Percentiles rank a stretch among this genome's conserved stretches.
Conservation (phyloP, 2,888 invertebrate genomes). For the Cistogaster globosa region DNA sequence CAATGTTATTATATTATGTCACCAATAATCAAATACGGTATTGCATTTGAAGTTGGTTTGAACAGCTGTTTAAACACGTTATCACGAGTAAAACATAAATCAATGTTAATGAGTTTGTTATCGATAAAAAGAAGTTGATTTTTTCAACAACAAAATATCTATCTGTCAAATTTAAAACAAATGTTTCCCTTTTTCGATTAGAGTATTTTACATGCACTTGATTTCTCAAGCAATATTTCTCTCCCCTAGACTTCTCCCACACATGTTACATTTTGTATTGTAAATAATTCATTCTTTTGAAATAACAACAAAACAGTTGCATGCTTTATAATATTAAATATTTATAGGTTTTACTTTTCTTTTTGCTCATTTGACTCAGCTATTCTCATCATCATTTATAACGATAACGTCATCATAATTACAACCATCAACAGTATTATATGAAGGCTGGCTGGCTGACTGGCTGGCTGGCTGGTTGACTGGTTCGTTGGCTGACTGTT, state of each 20-base stretch:
- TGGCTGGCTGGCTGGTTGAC: constrained; percentile 33
- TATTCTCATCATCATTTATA: constrained; percentile 43
- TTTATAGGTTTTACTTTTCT: constrained; percentile 53
- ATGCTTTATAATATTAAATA: constrained; percentile 55
- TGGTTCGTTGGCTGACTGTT: constrained; percentile 28
- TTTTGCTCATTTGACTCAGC: constrained; percentile 51
- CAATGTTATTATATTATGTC: no score
- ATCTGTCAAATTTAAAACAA: no score
- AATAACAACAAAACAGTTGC: constrained; percentile 11
- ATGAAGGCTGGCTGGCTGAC: constrained; percentile 44
- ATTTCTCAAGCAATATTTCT: no score
- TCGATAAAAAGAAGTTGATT: no score
- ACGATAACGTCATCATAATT: constrained; percentile 63
- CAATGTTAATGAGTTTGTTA: no score
- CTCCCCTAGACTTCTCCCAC: neutral
- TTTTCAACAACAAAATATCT: no score
- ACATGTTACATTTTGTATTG: neutral
- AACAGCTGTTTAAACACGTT: no score
- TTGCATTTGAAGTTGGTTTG: no score
- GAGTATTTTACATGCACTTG: no score
- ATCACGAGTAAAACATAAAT: no score
- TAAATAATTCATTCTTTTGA: constrained; percentile 16
- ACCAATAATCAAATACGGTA: no score
- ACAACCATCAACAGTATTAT: constrained; percentile 30
- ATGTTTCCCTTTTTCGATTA: no score